These are phyloP conservation scores for Hermetia illucens DNA, from an alignment of 1,140 invertebrate species.

Conservation along the genomic window DNA sequence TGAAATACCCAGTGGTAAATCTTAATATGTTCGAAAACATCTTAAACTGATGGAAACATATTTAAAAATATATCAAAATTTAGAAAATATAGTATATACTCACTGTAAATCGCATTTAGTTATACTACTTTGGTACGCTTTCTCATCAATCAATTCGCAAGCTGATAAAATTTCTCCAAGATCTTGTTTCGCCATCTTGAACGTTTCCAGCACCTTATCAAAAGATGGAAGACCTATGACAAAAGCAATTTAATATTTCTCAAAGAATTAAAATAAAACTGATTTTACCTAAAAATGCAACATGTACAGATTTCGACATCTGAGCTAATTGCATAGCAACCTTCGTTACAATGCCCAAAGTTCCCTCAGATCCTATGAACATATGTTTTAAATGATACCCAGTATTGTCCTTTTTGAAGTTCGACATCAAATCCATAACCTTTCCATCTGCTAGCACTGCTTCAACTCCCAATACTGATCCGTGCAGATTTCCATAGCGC, in stretches of 20 bases:
- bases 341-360: constrained; percentile 87
- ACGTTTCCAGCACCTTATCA: constrained; percentile 60
- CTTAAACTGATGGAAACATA: too few species aligned
- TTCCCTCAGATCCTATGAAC: constrained; percentile 96
- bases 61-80: too few species aligned
- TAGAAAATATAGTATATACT: too few species aligned
- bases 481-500: constrained; percentile 91
- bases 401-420: constrained; percentile 92
- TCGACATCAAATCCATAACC: constrained; percentile 70
- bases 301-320: constrained; percentile 58
- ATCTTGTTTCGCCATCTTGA: constrained; percentile 51
- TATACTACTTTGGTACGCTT: constrained; percentile 44
- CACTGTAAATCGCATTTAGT: constrained; percentile 43
- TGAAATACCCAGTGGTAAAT: too few species aligned
- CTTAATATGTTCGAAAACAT: too few species aligned
- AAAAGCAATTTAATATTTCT: too few species aligned
- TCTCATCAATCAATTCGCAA: constrained; percentile 80
- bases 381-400: constrained; percentile 93
- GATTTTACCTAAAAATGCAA: constrained; percentile 71
- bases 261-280: constrained; percentile 5
- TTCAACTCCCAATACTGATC: constrained; percentile 83
- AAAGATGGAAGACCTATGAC: constrained; percentile 18
- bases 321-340: constrained; percentile 79
- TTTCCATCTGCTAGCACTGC: constrained; percentile 78
- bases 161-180: constrained; percentile 85